Conservation (phyloP, 2,888 invertebrate genomes). For the Cerceris ruficornis region DNA sequence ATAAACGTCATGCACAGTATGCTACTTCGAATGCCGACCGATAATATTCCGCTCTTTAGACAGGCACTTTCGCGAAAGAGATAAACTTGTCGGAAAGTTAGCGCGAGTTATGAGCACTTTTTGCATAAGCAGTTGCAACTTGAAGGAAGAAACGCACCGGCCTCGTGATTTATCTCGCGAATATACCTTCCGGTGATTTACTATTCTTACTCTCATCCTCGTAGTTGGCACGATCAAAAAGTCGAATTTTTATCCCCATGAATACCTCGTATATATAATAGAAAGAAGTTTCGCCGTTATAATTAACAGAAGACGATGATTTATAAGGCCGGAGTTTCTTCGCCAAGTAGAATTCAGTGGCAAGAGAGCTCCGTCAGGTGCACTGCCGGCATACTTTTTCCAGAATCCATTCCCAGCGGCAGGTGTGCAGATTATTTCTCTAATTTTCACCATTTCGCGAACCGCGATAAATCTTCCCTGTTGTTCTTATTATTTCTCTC, state of each 20-base stretch:
- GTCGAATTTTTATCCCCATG: constrained; percentile 20
- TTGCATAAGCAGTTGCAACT: constrained; percentile 43
- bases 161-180: constrained; percentile 33
- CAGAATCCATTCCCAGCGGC: no score
- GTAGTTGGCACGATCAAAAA: constrained; percentile 21
- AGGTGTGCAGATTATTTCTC: no score
- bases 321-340: constrained; percentile 14
- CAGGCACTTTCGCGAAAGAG: constrained; percentile 31
- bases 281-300: constrained; percentile 31
- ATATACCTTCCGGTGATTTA: constrained; percentile 26
- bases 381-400: no score
- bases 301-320: constrained; percentile 29
- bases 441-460: no score
- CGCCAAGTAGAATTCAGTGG: neutral
- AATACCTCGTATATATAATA: constrained; percentile 12
- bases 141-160: constrained; percentile 4
- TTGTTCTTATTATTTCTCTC: no score
- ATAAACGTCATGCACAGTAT: neutral
- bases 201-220: neutral
- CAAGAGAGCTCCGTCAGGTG: no score
- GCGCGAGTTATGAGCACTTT: constrained; percentile 38
- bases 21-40: constrained; percentile 10
- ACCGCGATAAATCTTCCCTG: no score
- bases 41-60: constrained; percentile 12
- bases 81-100: constrained; percentile 42